These are phyloP conservation scores for Monoplex corrugatus DNA, from an alignment of 2,888 invertebrate genomes.

Conservation along the genomic window DNA sequence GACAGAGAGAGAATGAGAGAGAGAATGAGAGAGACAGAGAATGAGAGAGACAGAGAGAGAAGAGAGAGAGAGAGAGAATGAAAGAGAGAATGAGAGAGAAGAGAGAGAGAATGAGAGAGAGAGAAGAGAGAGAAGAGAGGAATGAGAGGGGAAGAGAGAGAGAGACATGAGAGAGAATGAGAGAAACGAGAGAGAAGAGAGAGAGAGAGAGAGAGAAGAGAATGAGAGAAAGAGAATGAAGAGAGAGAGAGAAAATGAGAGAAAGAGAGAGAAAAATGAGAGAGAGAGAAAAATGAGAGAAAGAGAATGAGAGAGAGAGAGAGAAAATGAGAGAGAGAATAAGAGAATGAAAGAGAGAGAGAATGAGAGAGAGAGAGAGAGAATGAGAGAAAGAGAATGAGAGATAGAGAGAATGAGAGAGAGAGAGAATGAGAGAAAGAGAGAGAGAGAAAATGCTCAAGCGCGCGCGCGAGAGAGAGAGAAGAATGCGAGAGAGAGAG, in stretches of 20 bases:
- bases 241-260: conserved; percentile 3
- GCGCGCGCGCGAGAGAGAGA: conserved; percentile 39
- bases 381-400: background rate
- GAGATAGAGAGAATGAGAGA: conserved; percentile 32
- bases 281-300: too few relatives aligned
- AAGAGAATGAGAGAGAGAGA: too few relatives aligned
- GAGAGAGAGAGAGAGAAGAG: too few relatives aligned
- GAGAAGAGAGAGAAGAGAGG: background rate
- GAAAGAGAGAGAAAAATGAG: conserved; percentile 29
- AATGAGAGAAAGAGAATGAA: background rate
- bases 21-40: background rate
- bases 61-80: conserved; percentile 43
- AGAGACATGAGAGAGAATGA: too few relatives aligned
- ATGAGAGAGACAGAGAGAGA: conserved; percentile 39
- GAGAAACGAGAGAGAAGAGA: too few relatives aligned
- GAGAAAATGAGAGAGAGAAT: background rate
- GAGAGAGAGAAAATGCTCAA: background rate
- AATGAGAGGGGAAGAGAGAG: too few relatives aligned
- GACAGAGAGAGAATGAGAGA: background rate
- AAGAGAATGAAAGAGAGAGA: background rate
- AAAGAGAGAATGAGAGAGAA: conserved; percentile 26
- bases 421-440: conserved; percentile 21
- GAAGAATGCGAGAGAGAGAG: background rate
- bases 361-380: background rate
- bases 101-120: too few relatives aligned